These are phyloP conservation scores for Sarcophilus harrisii DNA, from an alignment of 2,797 vertebrate genomes.

Conservation along the genomic window DNA sequence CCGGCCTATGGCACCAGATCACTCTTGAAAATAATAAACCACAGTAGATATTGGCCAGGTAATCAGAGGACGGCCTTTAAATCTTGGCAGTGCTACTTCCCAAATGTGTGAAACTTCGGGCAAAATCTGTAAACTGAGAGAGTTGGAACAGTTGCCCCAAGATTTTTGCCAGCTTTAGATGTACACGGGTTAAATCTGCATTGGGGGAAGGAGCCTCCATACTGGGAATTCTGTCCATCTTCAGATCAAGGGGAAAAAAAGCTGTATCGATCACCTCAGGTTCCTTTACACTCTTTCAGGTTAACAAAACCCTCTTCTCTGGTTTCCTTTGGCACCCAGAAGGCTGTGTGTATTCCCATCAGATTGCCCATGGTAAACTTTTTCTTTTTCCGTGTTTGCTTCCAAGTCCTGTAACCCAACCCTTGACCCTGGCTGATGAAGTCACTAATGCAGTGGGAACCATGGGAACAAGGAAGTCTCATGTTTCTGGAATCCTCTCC, in stretches of 20 bases:
- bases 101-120: not conserved
- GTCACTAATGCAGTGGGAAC: constrained; percentile 36
- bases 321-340: not conserved
- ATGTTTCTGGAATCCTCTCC: not conserved
- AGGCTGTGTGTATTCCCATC: not conserved
- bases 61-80: not conserved
- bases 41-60: not conserved
- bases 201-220: not conserved
- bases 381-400: not conserved
- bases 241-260: not conserved
- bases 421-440: not conserved
- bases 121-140: not conserved
- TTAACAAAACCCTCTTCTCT: not conserved
- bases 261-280: not conserved
- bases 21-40: not conserved
- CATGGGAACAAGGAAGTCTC: not conserved
- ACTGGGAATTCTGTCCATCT: not conserved
- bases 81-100: not conserved
- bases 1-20: not conserved
- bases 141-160: not conserved
- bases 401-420: not conserved
- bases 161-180: not conserved
- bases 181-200: not conserved
- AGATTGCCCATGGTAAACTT: accelerated
- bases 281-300: not conserved